These are phyloP conservation scores for Pseudochirops cupreus DNA, from an alignment of 2,797 vertebrate genomes.

Conservation along the genomic window DNA sequence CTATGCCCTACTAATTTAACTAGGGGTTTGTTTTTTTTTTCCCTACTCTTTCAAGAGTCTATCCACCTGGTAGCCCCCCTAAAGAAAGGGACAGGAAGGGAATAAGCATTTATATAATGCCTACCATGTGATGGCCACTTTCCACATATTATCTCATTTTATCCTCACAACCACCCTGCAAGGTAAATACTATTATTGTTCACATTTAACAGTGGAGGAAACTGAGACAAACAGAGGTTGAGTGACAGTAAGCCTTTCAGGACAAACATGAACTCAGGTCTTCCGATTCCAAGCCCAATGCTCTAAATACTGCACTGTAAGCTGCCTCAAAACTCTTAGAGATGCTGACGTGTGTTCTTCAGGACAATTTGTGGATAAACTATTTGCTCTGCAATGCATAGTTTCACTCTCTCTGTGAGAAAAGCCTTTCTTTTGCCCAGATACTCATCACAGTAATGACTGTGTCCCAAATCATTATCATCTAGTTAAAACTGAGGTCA, in stretches of 20 bases:
- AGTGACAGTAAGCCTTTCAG: neutral
- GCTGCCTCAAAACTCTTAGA: neutral
- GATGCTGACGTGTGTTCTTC: neutral
- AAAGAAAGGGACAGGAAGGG: neutral
- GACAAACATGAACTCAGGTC: neutral
- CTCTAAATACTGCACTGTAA: no score
- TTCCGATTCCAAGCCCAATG: neutral
- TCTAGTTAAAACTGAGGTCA: conserved; percentile 68
- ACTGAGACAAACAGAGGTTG: neutral
- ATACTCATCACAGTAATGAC: conserved; percentile 27
- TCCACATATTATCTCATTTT: neutral
- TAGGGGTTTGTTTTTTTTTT: neutral
- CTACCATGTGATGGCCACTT: neutral
- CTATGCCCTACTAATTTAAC: neutral
- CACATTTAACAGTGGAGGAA: neutral
- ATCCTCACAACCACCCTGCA: neutral
- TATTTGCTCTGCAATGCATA: fast-evolving
- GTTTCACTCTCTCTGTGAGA: conserved; percentile 20
- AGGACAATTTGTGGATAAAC: neutral
- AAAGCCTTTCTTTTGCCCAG: neutral
- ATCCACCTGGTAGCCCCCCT: neutral
- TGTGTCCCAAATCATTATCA: conserved; percentile 64
- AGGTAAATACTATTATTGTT: neutral
- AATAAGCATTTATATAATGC: neutral
- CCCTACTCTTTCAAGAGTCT: neutral